Conservation (phyloP, 2,888 invertebrate genomes). For the Mesorhabditis spiculigera region DNA sequence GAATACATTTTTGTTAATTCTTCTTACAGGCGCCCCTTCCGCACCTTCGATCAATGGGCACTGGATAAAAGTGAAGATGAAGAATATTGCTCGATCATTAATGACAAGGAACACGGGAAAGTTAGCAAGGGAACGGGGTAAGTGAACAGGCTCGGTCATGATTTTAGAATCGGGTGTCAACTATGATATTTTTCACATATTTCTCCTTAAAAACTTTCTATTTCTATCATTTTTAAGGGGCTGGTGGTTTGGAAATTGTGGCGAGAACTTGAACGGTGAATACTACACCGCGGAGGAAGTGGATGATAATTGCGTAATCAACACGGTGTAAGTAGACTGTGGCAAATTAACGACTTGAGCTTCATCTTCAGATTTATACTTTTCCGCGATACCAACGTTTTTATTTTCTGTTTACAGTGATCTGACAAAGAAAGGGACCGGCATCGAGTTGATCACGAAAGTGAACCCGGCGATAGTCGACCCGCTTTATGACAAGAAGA, state of each 20-base stretch:
- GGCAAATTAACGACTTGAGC: too few relatives aligned
- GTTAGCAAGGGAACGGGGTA: too few relatives aligned
- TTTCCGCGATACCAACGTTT: too few relatives aligned
- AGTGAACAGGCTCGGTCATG: too few relatives aligned
- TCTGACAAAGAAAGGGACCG: neutral
- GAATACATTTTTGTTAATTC: neutral
- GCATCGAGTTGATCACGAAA: neutral
- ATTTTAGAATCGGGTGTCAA: too few relatives aligned
- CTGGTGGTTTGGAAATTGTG: conserved; percentile 40
- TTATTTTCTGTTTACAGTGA: too few relatives aligned
- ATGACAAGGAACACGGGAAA: too few relatives aligned
- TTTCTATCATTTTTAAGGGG: too few relatives aligned
- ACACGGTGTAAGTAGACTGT: neutral
- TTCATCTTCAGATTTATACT: too few relatives aligned
- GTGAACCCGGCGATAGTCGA: neutral
- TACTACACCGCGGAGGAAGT: neutral
- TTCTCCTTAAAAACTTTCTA: neutral
- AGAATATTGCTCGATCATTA: too few relatives aligned
- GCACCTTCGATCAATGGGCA: too few relatives aligned
- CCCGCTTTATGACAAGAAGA: neutral
- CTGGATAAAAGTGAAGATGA: neutral
- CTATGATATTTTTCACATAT: conserved; percentile 1
- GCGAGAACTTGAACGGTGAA: conserved; percentile 33
- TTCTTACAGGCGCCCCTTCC: too few relatives aligned
- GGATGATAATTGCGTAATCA: neutral